Percentiles rank a stretch among this genome's conserved stretches.
Conservation (phyloP, 2,113 vertebrate species). For the Odobenus rosmarus region DNA sequence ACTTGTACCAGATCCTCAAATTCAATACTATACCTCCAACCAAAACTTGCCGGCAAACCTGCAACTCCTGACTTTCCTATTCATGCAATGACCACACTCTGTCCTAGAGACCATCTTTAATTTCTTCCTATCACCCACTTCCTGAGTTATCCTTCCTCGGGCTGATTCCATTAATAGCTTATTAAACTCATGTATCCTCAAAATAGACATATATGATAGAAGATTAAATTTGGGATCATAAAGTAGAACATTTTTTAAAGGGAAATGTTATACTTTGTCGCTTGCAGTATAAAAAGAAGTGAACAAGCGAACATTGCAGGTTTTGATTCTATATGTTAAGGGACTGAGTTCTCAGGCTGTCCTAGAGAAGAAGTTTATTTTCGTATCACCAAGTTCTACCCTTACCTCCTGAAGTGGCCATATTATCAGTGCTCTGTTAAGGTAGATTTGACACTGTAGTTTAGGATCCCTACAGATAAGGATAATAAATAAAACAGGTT, state of each 20-base stretch:
- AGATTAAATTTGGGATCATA: background rate
- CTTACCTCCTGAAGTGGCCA: background rate
- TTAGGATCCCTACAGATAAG: background rate
- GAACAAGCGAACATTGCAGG: background rate
- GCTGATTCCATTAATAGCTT: background rate
- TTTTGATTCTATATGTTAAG: background rate
- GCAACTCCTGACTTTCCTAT: background rate
- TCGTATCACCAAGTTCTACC: background rate
- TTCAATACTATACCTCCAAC: background rate
- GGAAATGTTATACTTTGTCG: background rate
- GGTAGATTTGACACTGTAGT: background rate
- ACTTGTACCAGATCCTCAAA: background rate
- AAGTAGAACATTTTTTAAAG: background rate
- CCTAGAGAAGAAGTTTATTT: background rate
- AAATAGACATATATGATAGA: conserved; percentile 3
- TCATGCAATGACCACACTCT: background rate
- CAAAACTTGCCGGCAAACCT: background rate
- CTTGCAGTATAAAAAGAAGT: background rate
- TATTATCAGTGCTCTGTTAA: background rate
- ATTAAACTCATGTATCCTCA: background rate
- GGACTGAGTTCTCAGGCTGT: background rate
- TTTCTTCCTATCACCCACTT: background rate
- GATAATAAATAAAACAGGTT: background rate
- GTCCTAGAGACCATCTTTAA: background rate
- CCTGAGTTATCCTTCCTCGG: background rate